A percentile compares a stretch with the other conserved stretches of the same genome.
phyloP scores from a whole-genome alignment of 1,140 invertebrate species.

The Macrocentrus cingulum region DNA sequence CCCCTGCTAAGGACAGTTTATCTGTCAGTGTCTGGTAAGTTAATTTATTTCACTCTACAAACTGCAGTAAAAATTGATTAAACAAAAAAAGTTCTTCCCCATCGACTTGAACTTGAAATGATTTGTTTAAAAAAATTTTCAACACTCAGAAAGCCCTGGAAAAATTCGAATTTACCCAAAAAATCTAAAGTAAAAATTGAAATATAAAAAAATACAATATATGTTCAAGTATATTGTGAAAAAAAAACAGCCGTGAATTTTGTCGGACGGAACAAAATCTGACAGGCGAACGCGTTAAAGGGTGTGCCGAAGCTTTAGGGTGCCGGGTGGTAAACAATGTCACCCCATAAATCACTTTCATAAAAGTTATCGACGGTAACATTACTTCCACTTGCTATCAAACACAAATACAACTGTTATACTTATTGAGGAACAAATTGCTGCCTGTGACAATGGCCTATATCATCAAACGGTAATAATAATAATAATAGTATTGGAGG shows the following conservation, averaged over 20 bases:
- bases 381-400: constrained; percentile 30
- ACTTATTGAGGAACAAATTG: too few species aligned
- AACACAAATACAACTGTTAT: constrained; percentile 6
- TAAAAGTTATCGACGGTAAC: constrained; percentile 43
- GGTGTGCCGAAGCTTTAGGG: too few species aligned
- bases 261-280: too few species aligned
- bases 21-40: constrained; percentile 75
- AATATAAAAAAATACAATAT: too few species aligned
- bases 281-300: constrained; percentile 14
- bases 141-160: too few species aligned
- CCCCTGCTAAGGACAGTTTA: constrained; percentile 72
- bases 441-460: too few species aligned
- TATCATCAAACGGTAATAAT: not conserved
- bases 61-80: not conserved
- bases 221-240: too few species aligned
- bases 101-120: too few species aligned
- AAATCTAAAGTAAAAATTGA: too few species aligned
- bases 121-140: too few species aligned
- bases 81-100: not conserved
- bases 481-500: not conserved
- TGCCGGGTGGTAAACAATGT: not conserved
- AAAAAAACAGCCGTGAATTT: too few species aligned
- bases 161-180: too few species aligned
- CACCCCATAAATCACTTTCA: constrained; percentile 42
- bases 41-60: constrained; percentile 9